phyloP scores from a whole-genome alignment of 2,888 invertebrate species.

The Acleris cristana region DNA sequence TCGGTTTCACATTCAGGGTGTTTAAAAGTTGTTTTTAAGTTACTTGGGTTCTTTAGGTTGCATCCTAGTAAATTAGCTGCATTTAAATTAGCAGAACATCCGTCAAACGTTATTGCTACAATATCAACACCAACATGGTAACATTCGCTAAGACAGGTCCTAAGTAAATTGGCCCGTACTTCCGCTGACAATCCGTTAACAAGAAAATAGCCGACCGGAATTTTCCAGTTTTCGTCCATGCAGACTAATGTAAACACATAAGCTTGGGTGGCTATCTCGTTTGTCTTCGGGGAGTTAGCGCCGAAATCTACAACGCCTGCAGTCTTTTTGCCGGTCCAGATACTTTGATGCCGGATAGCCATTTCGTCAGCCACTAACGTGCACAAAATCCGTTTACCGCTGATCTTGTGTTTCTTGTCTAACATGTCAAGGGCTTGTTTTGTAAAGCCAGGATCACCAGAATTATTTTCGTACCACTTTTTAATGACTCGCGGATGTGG shows the following conservation, averaged over 20 bases:
- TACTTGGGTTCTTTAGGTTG: background rate
- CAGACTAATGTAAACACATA: constrained; percentile 10
- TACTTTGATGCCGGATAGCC: constrained; percentile 39
- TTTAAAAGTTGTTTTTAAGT: constrained; percentile 32
- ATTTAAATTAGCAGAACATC: background rate
- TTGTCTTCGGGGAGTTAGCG: constrained; percentile 2
- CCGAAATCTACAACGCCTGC: constrained; percentile 39
- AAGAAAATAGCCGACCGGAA: constrained; percentile 27
- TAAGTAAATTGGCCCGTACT: constrained; percentile 33
- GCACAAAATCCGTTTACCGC: constrained; percentile 25
- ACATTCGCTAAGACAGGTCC: constrained; percentile 38
- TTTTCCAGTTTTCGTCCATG: constrained; percentile 42
- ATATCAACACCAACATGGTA: constrained; percentile 38
- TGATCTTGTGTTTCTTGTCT: constrained; percentile 34
- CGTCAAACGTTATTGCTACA: constrained; percentile 37
- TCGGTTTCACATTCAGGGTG: constrained; percentile 36
- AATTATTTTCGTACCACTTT: constrained; percentile 6
- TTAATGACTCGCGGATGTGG: background rate
- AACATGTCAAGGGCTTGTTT: constrained; percentile 40
- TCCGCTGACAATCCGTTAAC: constrained; percentile 39
- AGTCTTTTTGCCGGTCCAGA: constrained; percentile 39
- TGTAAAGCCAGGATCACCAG: constrained; percentile 41
- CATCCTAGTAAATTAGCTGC: background rate
- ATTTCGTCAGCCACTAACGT: constrained; percentile 41
- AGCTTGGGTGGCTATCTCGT: constrained; percentile 39